These are phyloP conservation scores for Heliconius aoede DNA, from an alignment of 2,888 invertebrate species.

Conservation along the genomic window DNA sequence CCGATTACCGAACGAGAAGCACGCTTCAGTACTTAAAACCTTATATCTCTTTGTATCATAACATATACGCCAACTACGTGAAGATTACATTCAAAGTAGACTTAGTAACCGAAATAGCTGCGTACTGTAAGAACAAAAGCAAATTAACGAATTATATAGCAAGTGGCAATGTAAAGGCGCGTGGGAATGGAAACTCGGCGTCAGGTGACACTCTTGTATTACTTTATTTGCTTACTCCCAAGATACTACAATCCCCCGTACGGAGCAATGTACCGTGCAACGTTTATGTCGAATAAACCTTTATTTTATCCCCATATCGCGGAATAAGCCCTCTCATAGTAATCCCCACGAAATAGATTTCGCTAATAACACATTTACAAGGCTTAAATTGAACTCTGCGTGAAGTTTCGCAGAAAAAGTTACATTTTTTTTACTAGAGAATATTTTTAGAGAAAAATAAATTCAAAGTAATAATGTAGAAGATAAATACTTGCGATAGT, in stretches of 20 bases:
- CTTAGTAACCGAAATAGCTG: constrained; percentile 63
- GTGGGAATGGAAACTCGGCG: constrained; percentile 65
- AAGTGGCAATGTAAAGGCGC: constrained; percentile 58
- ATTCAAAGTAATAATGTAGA: neutral
- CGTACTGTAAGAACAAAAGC: constrained; percentile 70
- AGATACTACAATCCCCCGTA: constrained; percentile 60
- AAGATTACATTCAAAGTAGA: constrained; percentile 59
- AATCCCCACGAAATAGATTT: constrained; percentile 46
- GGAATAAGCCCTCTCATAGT: constrained; percentile 58
- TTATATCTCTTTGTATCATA: constrained; percentile 45
- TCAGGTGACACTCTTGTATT: constrained; percentile 68
- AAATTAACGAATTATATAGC: constrained; percentile 66
- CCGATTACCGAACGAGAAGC: constrained; percentile 37
- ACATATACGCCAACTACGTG: constrained; percentile 56
- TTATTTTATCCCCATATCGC: constrained; percentile 67
- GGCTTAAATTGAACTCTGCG: constrained; percentile 39
- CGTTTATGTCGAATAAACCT: constrained; percentile 67
- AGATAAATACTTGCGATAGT: neutral
- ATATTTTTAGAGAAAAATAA: neutral
- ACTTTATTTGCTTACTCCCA: constrained; percentile 67
- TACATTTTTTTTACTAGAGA: neutral
- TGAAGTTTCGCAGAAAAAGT: constrained; percentile 16
- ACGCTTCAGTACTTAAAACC: constrained; percentile 28
- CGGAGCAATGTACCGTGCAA: constrained; percentile 60
- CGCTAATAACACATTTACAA: constrained; percentile 44